These are phyloP conservation scores for Psittacula derbiana DNA, from an alignment of 2,797 vertebrate species.

Conservation along the genomic window DNA sequence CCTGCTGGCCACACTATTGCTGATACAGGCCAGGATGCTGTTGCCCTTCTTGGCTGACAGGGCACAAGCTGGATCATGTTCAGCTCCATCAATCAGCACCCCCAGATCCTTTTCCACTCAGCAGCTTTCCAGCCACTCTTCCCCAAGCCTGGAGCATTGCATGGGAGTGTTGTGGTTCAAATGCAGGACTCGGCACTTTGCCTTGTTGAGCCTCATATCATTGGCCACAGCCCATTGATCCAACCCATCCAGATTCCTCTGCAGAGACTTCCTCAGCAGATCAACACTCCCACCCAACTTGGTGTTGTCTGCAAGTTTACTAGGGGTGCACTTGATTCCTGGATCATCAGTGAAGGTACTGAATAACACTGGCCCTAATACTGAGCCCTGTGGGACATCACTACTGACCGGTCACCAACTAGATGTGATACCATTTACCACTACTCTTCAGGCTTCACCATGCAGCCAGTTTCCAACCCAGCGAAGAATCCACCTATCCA, in stretches of 20 bases:
- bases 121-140: neutral
- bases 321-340: neutral
- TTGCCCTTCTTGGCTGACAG: neutral
- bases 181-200: neutral
- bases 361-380: neutral
- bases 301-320: neutral
- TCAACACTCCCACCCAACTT: neutral
- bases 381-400: neutral
- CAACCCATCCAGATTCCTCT: neutral
- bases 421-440: neutral
- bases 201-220: neutral
- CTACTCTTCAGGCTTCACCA: neutral
- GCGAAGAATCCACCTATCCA: neutral
- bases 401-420: neutral
- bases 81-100: no score
- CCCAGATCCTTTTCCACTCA: neutral
- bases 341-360: neutral
- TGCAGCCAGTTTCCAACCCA: neutral
- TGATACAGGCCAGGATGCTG: neutral
- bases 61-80: neutral
- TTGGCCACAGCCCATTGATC: neutral
- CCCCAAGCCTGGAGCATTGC: neutral
- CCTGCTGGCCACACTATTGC: neutral
- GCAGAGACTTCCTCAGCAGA: neutral
- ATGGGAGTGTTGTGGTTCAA: neutral